A percentile compares a stretch with the other conserved stretches of the same genome.
Conservation (phyloP, 2,797 vertebrate species). For the Paramormyrops hopkinsi region DNA sequence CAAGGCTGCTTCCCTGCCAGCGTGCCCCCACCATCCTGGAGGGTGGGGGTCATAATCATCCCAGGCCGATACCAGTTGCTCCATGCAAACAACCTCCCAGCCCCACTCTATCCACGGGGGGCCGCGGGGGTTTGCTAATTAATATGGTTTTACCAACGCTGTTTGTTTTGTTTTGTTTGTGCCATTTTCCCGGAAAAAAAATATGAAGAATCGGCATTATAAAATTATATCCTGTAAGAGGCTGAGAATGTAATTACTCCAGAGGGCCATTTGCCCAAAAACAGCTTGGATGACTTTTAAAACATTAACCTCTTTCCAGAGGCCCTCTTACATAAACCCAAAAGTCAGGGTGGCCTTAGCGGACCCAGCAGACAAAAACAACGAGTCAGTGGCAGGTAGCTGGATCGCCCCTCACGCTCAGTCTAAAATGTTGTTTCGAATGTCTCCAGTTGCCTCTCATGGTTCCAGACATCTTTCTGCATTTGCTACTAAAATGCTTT, state of each 20-base stretch:
- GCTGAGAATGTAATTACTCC: not conserved
- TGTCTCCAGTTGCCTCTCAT: not conserved
- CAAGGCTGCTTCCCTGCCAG: conserved; percentile 42
- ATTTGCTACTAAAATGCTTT: not conserved
- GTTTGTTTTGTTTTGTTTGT: not conserved
- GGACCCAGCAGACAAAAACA: not conserved
- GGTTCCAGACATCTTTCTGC: not conserved
- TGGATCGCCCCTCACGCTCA: not conserved
- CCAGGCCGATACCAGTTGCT: conserved; percentile 49
- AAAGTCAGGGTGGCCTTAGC: not conserved
- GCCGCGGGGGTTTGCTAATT: not conserved
- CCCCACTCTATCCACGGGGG: not conserved
- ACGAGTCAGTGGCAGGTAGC: not conserved
- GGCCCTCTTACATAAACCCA: not conserved
- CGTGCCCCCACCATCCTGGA: conserved; percentile 44
- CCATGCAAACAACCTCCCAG: conserved; percentile 49
- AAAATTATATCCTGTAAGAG: not conserved
- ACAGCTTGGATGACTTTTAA: not conserved
- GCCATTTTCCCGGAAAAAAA: not conserved
- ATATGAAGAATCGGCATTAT: conserved; percentile 4
- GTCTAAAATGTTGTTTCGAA: not conserved
- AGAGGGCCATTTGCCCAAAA: not conserved
- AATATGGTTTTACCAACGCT: not conserved
- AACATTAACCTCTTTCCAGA: not conserved
- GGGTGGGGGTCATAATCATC: conserved; percentile 50